These are phyloP conservation scores for Hyphantria cunea DNA, from an alignment of 1,140 invertebrate species.

Conservation along the genomic window DNA sequence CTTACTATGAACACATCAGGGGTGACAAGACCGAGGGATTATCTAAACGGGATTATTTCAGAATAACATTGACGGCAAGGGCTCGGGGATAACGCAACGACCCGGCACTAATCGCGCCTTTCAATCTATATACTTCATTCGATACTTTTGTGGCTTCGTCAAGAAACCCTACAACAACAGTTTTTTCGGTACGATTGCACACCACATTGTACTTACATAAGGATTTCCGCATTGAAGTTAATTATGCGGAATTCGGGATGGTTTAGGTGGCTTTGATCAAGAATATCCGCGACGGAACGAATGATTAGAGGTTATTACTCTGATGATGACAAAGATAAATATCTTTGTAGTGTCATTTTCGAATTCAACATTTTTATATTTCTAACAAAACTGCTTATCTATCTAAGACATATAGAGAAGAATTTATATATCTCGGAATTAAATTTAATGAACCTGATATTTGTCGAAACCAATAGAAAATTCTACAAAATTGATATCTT, in stretches of 20 bases:
- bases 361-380: neutral
- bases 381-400: no score
- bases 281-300: neutral
- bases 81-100: conserved; percentile 28
- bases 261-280: conserved; percentile 18
- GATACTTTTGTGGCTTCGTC: conserved; percentile 35
- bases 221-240: conserved; percentile 9
- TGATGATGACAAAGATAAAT: no score
- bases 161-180: conserved; percentile 32
- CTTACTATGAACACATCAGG: conserved; percentile 4
- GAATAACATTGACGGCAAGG: conserved; percentile 21
- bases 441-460: no score
- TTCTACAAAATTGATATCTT: no score
- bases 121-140: conserved; percentile 40
- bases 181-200: conserved; percentile 33
- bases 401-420: no score
- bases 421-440: no score
- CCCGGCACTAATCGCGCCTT: conserved; percentile 31
- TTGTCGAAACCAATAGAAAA: no score
- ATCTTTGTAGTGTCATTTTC: conserved; percentile 7
- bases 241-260: conserved; percentile 9
- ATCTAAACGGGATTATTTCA: conserved; percentile 34
- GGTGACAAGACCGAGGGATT: conserved; percentile 31
- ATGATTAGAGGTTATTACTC: neutral
- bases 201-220: conserved; percentile 5